Evolutionary conservation across 2,888 invertebrate species (phyloP).

Genomic region (Philhelius pedissequus): DNA sequence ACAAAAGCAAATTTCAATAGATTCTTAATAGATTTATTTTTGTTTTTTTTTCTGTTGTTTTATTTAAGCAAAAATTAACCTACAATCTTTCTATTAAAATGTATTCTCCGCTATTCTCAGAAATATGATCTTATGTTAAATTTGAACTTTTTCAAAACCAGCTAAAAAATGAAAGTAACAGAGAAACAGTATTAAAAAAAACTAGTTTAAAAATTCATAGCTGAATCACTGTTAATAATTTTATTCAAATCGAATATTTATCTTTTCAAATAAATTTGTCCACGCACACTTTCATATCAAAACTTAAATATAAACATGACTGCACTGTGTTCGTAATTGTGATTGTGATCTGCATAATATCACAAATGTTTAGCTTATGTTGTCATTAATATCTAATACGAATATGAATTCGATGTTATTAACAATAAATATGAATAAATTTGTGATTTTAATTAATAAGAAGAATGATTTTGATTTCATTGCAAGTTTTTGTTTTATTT

Average conservation of each 20-base stretch:
- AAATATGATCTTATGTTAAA: too few species aligned
- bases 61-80: too few species aligned
- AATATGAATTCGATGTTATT: not conserved
- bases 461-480: not conserved
- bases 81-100: too few species aligned
- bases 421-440: not conserved
- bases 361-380: not conserved
- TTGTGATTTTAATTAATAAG: not conserved
- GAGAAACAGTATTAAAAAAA: not conserved
- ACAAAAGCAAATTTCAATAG: too few species aligned
- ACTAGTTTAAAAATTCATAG: not conserved
- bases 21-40: too few species aligned
- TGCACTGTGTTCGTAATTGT: not conserved
- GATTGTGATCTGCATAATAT: constrained; percentile 15
- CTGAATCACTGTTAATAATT: not conserved
- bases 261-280: not conserved
- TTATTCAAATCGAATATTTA: not conserved
- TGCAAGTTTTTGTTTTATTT: too few species aligned
- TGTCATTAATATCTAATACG: not conserved
- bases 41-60: too few species aligned
- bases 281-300: not conserved
- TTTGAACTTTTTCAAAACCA: too few species aligned
- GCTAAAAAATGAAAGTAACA: not conserved
- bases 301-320: not conserved
- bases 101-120: too few species aligned